Percentiles rank a stretch among this genome's conserved stretches.
phyloP scores from a whole-genome alignment of 2,113 vertebrate genomes.

The Sylvietta virens region DNA sequence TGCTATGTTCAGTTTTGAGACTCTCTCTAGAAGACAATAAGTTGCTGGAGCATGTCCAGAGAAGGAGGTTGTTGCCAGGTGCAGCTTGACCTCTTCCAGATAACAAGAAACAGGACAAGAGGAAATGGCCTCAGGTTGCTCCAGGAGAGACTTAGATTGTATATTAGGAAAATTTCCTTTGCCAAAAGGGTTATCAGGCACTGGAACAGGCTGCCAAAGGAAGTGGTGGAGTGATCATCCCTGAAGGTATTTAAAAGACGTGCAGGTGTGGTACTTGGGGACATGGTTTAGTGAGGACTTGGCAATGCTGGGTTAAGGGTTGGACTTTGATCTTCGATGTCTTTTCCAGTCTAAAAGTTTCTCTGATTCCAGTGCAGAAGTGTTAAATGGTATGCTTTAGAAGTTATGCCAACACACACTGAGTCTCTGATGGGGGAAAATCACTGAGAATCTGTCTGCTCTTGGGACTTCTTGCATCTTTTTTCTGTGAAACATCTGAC shows the following conservation, averaged over 20 bases:
- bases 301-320: rapidly evolving
- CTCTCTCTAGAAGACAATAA: background rate
- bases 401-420: background rate
- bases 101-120: background rate
- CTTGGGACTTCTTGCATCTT: background rate
- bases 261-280: background rate
- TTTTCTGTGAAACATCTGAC: background rate
- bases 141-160: background rate
- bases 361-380: background rate
- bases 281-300: background rate
- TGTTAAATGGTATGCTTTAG: background rate
- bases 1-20: background rate
- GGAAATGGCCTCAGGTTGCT: background rate
- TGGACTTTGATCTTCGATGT: background rate
- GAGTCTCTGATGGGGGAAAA: background rate
- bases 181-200: background rate
- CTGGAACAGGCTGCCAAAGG: background rate
- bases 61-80: rapidly evolving
- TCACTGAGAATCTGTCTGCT: background rate
- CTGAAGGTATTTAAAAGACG: background rate
- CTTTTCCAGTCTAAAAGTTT: background rate
- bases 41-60: background rate
- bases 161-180: background rate
- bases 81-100: rapidly evolving
- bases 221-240: background rate